Percentiles rank a stretch among this genome's conserved stretches.
These are phyloP conservation scores for Casuarius casuarius DNA, from an alignment of 2,113 vertebrate species.

Conservation along the genomic window DNA sequence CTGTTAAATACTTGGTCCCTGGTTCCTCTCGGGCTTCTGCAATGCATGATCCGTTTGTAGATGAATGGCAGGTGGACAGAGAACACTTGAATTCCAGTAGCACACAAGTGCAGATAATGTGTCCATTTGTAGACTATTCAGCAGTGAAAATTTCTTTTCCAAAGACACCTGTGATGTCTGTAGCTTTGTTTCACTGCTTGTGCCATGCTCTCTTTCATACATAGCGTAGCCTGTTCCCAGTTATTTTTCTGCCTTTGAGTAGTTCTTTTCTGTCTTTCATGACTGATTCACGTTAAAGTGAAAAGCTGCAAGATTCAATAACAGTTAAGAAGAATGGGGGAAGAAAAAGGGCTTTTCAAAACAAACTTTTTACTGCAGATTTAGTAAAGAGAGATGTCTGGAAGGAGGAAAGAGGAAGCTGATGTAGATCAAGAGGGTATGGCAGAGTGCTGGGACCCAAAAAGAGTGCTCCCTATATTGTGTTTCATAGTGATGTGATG, in stretches of 20 bases:
- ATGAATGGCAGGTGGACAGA: background rate
- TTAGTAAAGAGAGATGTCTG: background rate
- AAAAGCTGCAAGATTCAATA: background rate
- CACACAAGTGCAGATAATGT: background rate
- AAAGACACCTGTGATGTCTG: background rate
- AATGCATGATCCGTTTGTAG: background rate
- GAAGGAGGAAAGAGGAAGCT: background rate
- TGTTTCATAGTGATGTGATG: background rate
- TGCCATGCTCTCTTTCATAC: background rate
- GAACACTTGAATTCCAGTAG: background rate
- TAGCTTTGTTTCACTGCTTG: background rate
- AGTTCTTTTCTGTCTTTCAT: background rate
- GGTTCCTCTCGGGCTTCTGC: background rate
- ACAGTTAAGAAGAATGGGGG: background rate
- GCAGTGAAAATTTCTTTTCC: background rate
- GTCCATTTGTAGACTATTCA: background rate
- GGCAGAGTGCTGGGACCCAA: background rate
- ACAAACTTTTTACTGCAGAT: background rate
- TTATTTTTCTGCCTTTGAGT: background rate
- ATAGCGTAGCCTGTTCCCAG: background rate
- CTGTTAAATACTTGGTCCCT: background rate
- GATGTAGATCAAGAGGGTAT: background rate
- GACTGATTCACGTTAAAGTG: background rate
- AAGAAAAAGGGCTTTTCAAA: background rate
- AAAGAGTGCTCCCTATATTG: rapidly evolving